Base-by-base conservation (phyloP, 2,888 invertebrate genomes). In the Esperia sulphurella region DNA sequence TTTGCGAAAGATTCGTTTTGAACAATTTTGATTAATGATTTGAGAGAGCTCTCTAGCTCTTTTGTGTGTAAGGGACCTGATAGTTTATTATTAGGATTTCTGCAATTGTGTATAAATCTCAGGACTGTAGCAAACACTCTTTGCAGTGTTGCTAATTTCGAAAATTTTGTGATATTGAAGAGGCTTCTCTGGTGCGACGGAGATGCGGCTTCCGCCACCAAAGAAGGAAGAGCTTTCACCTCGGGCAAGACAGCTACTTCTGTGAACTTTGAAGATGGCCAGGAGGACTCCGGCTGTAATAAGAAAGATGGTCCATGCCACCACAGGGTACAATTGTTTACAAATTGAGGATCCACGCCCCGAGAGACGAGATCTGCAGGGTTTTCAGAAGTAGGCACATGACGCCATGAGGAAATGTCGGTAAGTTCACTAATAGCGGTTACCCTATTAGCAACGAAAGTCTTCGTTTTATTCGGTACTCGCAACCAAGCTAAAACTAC, bases 331-430 rank as follows among this genome's bases (percentile, higher is more conserved):
- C 38, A 51, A 8, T 38, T 21, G 40, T 48, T 49, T 45, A 61
- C 39, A 0, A 21, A 1, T 37, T 57, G 53, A 50, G 60, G 58
- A 37, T 44, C 47, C 1, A 58, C 35, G 21, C 61, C 61, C 1
- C 63, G 59, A 45, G 63, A 60, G 46, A 51, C 49, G 5, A 65
- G 50, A 50, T 65, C 67, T 6, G 62, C 61, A 3, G 65, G 62
- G 45, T 64, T 65, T 10, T 48, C 29, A 8, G 47, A 13, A 0
- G 60, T 57, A 8, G 63, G 59, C 9, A 68, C 61, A 47, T 64
- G 58, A 21, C 55, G 41, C 63, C 60, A 63, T 8, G 41, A 45
- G 31, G 48, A 35, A 13, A 51, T 47, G 6, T 39, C 13, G 1
- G 59, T 58, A n/a, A 10, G 44, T 28, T 68, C 58, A 29, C 57